Evolutionary conservation across 2,797 vertebrate species (phyloP).

Genomic region (Psittacula derbiana): DNA sequence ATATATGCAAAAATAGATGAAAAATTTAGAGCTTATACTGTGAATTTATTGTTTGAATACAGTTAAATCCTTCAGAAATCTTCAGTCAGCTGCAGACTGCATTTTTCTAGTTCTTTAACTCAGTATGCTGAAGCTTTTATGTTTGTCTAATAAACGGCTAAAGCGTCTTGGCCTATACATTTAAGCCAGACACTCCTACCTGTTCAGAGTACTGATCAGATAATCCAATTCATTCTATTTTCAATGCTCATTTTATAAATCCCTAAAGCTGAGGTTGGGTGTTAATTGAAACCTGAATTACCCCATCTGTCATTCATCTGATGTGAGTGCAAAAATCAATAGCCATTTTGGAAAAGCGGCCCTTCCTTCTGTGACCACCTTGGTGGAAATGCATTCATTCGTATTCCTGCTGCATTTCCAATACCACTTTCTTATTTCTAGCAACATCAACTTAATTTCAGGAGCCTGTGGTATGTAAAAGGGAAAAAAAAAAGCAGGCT

Average conservation of each 20-base stretch:
- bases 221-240: constrained; percentile 2
- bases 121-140: neutral
- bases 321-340: constrained; percentile 20
- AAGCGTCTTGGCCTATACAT: neutral
- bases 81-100: neutral
- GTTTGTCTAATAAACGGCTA: neutral
- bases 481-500: neutral
- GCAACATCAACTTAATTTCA: constrained; percentile 58
- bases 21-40: neutral
- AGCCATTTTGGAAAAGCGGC: constrained; percentile 24
- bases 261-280: neutral
- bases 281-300: neutral
- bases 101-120: neutral
- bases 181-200: neutral
- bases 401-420: constrained; percentile 36
- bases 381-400: constrained; percentile 43
- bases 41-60: neutral
- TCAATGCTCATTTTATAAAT: constrained; percentile 29
- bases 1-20: neutral
- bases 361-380: constrained; percentile 37
- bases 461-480: constrained; percentile 30
- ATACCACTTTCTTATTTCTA: constrained; percentile 27
- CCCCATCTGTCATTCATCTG: neutral
- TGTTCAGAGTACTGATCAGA: neutral
- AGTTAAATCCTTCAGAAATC: neutral